Evolutionary conservation across 2,888 invertebrate species (phyloP).

Genomic region (Laspeyria flexula): DNA sequence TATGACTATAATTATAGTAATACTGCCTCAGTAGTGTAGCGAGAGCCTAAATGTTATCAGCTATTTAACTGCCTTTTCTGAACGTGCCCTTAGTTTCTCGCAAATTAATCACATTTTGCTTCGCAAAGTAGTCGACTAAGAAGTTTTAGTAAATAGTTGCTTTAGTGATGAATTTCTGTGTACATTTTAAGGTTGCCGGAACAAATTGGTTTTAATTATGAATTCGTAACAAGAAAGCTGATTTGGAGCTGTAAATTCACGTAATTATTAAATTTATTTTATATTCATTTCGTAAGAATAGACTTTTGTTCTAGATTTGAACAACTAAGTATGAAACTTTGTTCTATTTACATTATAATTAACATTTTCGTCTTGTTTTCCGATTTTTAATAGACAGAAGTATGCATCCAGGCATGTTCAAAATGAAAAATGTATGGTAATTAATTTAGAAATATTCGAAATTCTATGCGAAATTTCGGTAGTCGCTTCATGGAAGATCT

Average conservation of each 20-base stretch:
- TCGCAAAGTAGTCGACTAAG: conserved; percentile 6
- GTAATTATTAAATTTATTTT: conserved; percentile 2
- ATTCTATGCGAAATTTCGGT: too few species aligned
- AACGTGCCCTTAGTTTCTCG: conserved; percentile 5
- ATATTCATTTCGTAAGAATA: not conserved
- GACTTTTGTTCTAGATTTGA: too few species aligned
- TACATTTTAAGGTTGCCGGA: conserved; percentile 11
- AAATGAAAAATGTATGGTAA: too few species aligned
- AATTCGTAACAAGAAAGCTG: conserved; percentile 6
- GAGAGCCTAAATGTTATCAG: not conserved
- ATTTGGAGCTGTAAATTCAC: conserved; percentile 7
- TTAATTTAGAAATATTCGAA: too few species aligned
- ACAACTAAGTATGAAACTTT: too few species aligned
- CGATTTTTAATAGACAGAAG: too few species aligned
- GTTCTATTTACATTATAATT: too few species aligned
- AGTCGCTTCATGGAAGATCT: too few species aligned
- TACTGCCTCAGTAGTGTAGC: not conserved
- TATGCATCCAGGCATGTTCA: too few species aligned
- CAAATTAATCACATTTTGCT: conserved; percentile 15
- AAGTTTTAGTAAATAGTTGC: conserved; percentile 26
- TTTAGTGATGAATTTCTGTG: conserved; percentile 12
- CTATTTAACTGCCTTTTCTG: not conserved
- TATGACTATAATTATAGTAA: too few species aligned
- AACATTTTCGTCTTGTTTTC: too few species aligned
- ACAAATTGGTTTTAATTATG: conserved; percentile 22